Conservation (phyloP, 2,113 vertebrate genomes). For the Cnemophilus loriae region DNA sequence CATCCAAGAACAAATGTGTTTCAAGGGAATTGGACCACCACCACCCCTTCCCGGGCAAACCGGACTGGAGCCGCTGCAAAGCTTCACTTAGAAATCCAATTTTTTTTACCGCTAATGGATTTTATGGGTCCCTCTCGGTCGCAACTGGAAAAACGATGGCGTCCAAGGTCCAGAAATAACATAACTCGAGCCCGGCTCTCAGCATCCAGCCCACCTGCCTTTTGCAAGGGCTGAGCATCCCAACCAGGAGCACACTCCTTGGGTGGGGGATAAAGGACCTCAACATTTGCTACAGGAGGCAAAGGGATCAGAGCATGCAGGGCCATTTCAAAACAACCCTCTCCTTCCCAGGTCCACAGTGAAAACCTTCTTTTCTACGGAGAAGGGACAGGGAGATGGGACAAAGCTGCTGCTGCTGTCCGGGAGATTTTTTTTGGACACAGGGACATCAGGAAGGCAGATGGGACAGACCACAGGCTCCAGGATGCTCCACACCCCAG, state of each 20-base stretch:
- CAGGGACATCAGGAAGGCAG: background rate
- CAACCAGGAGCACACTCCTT: background rate
- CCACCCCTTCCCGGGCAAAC: background rate
- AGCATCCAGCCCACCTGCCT: constrained; percentile 36
- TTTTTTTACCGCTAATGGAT: constrained; percentile 27
- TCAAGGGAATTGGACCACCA: background rate
- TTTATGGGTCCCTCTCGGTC: constrained; percentile 62
- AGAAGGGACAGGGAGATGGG: background rate
- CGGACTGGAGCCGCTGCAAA: background rate
- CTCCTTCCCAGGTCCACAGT: background rate
- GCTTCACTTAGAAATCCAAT: constrained; percentile 16
- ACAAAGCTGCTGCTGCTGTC: background rate
- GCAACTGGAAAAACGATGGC: constrained; percentile 58
- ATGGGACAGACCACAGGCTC: background rate
- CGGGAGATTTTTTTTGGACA: background rate
- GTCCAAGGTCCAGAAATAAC: constrained; percentile 62
- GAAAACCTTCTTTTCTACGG: background rate
- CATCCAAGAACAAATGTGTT: background rate
- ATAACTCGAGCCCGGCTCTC: constrained; percentile 20
- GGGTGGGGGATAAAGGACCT: background rate
- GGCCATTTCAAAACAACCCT: background rate
- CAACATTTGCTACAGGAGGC: background rate
- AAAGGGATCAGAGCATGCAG: background rate
- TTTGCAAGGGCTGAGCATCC: constrained; percentile 38
- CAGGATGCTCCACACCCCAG: background rate